A percentile compares a stretch with the other conserved stretches of the same genome.
phyloP scores from a whole-genome alignment of 92 coral and sea anemone species.

The Montipora capitata region DNA sequence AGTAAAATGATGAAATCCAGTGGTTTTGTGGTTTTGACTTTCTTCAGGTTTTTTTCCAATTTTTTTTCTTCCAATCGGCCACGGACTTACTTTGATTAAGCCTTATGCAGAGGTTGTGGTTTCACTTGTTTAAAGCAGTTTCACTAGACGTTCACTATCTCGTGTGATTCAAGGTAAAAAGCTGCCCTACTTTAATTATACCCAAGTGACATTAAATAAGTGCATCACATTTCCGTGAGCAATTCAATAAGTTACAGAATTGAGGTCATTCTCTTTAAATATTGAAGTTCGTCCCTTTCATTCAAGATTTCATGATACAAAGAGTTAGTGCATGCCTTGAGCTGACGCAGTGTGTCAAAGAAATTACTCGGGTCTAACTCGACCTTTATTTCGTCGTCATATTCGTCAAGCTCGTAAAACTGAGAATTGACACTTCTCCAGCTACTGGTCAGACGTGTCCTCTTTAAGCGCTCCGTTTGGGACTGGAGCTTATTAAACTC shows the following conservation, averaged over 20 bases:
- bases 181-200: no score
- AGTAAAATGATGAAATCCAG: no score
- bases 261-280: conserved; percentile 32
- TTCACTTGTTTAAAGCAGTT: no score
- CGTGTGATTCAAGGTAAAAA: no score
- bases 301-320: conserved; percentile 64
- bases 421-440: conserved; percentile 73
- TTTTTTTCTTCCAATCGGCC: no score
- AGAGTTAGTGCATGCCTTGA: conserved; percentile 62
- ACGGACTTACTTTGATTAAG: no score
- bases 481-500: conserved; percentile 17
- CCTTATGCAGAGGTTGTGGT: no score
- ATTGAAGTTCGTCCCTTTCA: conserved; percentile 67
- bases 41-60: no score
- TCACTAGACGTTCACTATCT: no score
- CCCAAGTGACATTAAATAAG: background rate
- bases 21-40: no score
- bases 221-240: background rate
- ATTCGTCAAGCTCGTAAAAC: conserved; percentile 83
- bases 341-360: conserved; percentile 68
- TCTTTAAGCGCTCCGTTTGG: conserved; percentile 46
- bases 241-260: background rate
- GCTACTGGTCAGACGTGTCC: conserved; percentile 38
- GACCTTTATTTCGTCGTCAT: conserved; percentile 77
- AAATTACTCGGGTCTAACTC: conserved; percentile 61